phyloP scores from a whole-genome alignment of 2,888 invertebrate species.

The Hofmannophila pseudospretella region DNA sequence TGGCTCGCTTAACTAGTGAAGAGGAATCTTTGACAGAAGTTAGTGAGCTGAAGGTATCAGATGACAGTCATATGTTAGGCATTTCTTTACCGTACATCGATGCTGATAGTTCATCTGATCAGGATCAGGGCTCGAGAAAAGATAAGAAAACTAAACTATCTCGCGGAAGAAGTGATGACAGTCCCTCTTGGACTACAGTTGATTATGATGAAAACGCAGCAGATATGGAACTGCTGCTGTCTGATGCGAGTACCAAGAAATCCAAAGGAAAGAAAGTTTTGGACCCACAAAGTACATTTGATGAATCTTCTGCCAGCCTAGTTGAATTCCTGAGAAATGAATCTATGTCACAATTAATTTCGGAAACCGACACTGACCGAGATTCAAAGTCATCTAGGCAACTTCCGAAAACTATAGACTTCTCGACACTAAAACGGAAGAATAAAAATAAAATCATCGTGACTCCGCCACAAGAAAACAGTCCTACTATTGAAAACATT shows the following conservation, averaged over 20 bases:
- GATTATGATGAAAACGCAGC: constrained; percentile 83
- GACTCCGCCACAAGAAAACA: constrained; percentile 79
- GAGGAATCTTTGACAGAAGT: constrained; percentile 84
- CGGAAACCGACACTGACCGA: constrained; percentile 65
- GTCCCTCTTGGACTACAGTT: constrained; percentile 82
- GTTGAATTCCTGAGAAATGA: constrained; percentile 69
- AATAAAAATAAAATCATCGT: constrained; percentile 78
- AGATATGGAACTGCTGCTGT: constrained; percentile 75
- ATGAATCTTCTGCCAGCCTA: constrained; percentile 76
- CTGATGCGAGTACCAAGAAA: constrained; percentile 63
- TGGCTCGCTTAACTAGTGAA: constrained; percentile 78
- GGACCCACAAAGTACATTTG: constrained; percentile 79
- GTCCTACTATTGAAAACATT: constrained; percentile 76
- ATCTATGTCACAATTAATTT: constrained; percentile 51
- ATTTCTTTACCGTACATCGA: constrained; percentile 72
- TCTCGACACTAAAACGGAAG: constrained; percentile 62
- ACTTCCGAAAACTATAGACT: constrained; percentile 44
- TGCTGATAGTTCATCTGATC: constrained; percentile 73
- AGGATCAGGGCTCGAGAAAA: constrained; percentile 53
- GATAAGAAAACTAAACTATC: constrained; percentile 38
- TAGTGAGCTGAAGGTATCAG: constrained; percentile 78
- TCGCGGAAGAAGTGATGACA: constrained; percentile 82
- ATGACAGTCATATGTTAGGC: constrained; percentile 67
- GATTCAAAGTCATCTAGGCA: constrained; percentile 41
- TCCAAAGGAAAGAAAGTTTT: constrained; percentile 41